Evolutionary conservation across 2,797 vertebrate species (phyloP).

Genomic region (Acropternis orthonyx): DNA sequence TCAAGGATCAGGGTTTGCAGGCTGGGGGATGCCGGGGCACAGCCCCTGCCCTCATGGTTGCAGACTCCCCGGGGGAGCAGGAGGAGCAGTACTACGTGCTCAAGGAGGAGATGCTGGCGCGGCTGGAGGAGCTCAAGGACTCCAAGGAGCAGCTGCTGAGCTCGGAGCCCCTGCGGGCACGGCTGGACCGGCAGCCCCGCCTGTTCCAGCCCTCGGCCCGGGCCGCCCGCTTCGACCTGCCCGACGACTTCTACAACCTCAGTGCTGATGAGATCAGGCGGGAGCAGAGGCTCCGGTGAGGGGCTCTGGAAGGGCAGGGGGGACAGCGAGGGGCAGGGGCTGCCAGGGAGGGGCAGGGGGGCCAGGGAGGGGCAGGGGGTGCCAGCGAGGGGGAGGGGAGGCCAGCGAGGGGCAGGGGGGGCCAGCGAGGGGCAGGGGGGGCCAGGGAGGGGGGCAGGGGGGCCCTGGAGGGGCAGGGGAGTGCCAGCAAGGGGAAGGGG

Average conservation of each 20-base stretch:
- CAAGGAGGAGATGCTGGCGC: slow-evolving; percentile 74
- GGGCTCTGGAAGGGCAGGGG: no score
- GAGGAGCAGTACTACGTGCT: slow-evolving; percentile 86
- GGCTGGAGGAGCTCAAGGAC: slow-evolving; percentile 79
- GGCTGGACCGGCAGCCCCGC: slow-evolving; percentile 83
- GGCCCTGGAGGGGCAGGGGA: no score
- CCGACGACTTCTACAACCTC: slow-evolving; percentile 89
- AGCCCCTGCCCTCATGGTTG: fast-evolving
- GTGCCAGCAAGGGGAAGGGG: no score
- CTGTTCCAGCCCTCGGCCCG: slow-evolving; percentile 81
- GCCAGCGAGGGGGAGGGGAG: no score
- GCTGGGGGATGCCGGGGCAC: not conserved
- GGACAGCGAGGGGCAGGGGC: no score
- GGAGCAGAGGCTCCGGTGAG: slow-evolving; percentile 87
- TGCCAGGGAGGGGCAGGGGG: no score
- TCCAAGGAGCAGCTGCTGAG: slow-evolving; percentile 82
- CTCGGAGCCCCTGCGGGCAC: slow-evolving; percentile 84
- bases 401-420: no score
- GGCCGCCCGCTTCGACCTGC: slow-evolving; percentile 87
- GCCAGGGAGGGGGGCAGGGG: no score
- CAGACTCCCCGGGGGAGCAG: slow-evolving; percentile 54
- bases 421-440: no score
- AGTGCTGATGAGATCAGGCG: slow-evolving; percentile 85
- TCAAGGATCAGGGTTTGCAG: not conserved
- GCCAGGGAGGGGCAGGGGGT: no score